Percentiles rank a stretch among this genome's conserved stretches.
Conservation (phyloP, 2,888 invertebrate species). For the Eupithecia inturbata region DNA sequence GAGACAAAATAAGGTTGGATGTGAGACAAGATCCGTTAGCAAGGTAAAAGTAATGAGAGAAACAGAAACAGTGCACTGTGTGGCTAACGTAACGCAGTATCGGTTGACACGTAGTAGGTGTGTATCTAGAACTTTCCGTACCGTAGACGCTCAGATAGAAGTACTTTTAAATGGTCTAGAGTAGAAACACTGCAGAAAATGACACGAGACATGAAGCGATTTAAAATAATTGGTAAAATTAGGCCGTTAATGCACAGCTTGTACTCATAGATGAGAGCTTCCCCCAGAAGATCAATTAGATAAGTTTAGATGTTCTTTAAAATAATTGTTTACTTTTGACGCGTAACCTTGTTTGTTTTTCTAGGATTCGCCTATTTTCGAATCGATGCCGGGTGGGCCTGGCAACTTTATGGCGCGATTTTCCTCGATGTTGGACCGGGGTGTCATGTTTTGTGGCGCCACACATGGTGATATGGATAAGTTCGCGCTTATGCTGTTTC, state of each 20-base stretch:
- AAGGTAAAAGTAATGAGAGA: slow-evolving; percentile 73
- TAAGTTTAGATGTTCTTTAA: slow-evolving; percentile 23
- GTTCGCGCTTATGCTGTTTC: slow-evolving; percentile 85
- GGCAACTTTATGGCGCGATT: slow-evolving; percentile 64
- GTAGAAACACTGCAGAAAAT: slow-evolving; percentile 20
- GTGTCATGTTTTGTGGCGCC: slow-evolving; percentile 85
- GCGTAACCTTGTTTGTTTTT: slow-evolving; percentile 38
- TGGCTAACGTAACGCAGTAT: slow-evolving; percentile 65
- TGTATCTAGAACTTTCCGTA: slow-evolving; percentile 42
- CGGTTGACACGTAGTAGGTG: slow-evolving; percentile 48
- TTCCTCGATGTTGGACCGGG: slow-evolving; percentile 76
- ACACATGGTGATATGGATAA: slow-evolving; percentile 85
- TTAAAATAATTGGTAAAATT: slow-evolving; percentile 24
- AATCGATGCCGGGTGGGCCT: slow-evolving; percentile 67
- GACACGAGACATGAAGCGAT: slow-evolving; percentile 12
- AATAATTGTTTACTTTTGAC: slow-evolving; percentile 3
- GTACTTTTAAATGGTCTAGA: slow-evolving; percentile 22
- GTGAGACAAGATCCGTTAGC: slow-evolving; percentile 79
- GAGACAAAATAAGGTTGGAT: slow-evolving; percentile 82
- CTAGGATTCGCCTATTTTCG: slow-evolving; percentile 79
- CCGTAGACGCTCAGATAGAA: slow-evolving; percentile 33
- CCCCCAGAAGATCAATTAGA: slow-evolving; percentile 16
- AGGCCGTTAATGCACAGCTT: slow-evolving; percentile 35
- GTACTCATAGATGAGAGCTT: slow-evolving; percentile 33
- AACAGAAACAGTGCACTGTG: slow-evolving; percentile 70